phyloP scores from a whole-genome alignment of 2,888 invertebrate genomes.

The Andrena camellia region DNA sequence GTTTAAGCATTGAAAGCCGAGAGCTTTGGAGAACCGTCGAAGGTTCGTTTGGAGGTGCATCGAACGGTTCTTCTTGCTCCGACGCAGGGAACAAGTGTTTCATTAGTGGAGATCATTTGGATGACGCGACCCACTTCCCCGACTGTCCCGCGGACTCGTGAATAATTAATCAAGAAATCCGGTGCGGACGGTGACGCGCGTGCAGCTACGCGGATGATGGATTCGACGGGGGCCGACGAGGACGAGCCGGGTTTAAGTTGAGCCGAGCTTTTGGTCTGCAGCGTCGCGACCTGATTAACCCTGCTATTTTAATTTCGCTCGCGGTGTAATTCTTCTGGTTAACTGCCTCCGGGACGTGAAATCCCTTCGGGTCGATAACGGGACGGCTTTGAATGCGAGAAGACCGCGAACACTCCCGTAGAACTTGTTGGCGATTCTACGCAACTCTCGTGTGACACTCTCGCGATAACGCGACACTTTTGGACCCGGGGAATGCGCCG shows the following conservation, averaged over 20 bases:
- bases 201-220: conserved; percentile 40
- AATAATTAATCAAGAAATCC: conserved; percentile 69
- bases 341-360: conserved; percentile 7
- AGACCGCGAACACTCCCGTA: background rate
- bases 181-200: conserved; percentile 27
- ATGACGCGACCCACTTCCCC: conserved; percentile 56
- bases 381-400: background rate
- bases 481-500: background rate
- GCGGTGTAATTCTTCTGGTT: conserved; percentile 19
- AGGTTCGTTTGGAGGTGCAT: conserved; percentile 4
- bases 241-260: conserved; percentile 49
- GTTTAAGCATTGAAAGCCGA: background rate
- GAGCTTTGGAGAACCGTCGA: background rate
- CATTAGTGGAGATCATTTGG: conserved; percentile 57
- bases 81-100: conserved; percentile 39
- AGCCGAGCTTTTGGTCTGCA: conserved; percentile 40
- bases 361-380: conserved; percentile 12
- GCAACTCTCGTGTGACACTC: too few relatives aligned
- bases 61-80: conserved; percentile 22
- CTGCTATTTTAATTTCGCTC: conserved; percentile 49
- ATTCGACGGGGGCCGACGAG: conserved; percentile 35
- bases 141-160: conserved; percentile 27
- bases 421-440: background rate
- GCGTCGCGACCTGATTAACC: conserved; percentile 40
- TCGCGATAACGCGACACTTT: background rate